These are phyloP conservation scores for Caradrina clavipalpis DNA, from an alignment of 2,888 invertebrate species.

Conservation along the genomic window DNA sequence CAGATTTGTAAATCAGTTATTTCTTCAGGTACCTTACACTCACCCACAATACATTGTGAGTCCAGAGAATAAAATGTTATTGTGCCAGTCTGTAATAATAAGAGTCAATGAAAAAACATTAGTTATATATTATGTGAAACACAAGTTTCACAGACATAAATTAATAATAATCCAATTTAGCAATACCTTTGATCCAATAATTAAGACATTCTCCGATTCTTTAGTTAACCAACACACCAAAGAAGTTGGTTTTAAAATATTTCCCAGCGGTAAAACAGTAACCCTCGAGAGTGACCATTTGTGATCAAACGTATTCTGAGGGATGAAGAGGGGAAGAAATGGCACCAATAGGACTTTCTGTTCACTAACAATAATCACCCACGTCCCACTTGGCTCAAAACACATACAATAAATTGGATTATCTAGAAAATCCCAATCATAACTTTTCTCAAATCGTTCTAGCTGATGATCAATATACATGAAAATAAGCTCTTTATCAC, in stretches of 20 bases:
- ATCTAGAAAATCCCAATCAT: constrained; percentile 88
- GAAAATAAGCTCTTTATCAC: constrained; percentile 84
- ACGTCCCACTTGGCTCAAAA: constrained; percentile 96
- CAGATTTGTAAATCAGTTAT: constrained; percentile 93
- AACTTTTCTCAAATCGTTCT: constrained; percentile 82
- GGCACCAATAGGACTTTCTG: constrained; percentile 88
- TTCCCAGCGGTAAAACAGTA: constrained; percentile 84
- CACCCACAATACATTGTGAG: constrained; percentile 92
- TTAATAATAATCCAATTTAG: background rate
- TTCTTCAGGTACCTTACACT: constrained; percentile 92
- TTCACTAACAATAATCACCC: constrained; percentile 93
- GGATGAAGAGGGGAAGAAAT: constrained; percentile 85
- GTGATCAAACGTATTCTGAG: constrained; percentile 84
- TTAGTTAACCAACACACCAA: constrained; percentile 95
- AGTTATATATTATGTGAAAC: no score
- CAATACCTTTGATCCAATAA: constrained; percentile 92
- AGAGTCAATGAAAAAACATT: background rate
- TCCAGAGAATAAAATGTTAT: constrained; percentile 93
- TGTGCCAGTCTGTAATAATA: constrained; percentile 88
- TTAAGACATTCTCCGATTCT: constrained; percentile 93
- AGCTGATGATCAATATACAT: constrained; percentile 82
- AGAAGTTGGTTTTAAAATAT: constrained; percentile 89
- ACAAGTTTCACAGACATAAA: background rate
- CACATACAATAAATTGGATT: constrained; percentile 93
- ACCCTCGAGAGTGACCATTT: constrained; percentile 89